Conservation (phyloP, 2,797 vertebrate species). For the Phoebastria nigripes region DNA sequence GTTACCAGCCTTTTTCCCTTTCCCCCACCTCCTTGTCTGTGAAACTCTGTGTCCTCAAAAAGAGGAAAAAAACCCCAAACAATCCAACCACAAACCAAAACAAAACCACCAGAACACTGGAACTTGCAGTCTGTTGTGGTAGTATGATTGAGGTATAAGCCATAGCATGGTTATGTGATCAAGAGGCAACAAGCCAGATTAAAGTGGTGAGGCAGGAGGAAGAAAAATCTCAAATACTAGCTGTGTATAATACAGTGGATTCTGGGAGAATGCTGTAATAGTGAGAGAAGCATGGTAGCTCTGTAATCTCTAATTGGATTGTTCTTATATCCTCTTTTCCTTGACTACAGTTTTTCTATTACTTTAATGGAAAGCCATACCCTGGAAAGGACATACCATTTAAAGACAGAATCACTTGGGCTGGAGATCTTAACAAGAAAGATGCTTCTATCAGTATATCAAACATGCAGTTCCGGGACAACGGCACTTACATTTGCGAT, state of each 20-base stretch:
- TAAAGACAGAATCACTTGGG: conserved; percentile 84
- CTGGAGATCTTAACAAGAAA: conserved; percentile 90
- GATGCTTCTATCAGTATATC: conserved; percentile 89
- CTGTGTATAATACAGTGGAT: neutral
- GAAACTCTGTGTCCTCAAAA: neutral
- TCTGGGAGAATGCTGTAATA: neutral
- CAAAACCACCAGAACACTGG: neutral
- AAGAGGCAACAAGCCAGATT: neutral
- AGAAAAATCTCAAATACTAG: neutral
- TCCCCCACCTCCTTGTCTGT: neutral
- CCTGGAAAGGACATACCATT: conserved; percentile 73
- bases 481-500: conserved; percentile 89
- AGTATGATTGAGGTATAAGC: neutral
- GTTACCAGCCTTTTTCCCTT: neutral
- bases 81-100: neutral
- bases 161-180: neutral
- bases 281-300: neutral
- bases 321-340: conserved; percentile 10
- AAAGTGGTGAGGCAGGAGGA: neutral
- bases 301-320: neutral
- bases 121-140: neutral
- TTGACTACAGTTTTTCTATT: conserved; percentile 85
- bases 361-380: conserved; percentile 76
- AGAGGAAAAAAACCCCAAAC: rapidly evolving
- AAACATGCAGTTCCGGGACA: conserved; percentile 88